phyloP scores from a whole-genome alignment of 2,888 invertebrate genomes.

The Morpho deidamia region DNA sequence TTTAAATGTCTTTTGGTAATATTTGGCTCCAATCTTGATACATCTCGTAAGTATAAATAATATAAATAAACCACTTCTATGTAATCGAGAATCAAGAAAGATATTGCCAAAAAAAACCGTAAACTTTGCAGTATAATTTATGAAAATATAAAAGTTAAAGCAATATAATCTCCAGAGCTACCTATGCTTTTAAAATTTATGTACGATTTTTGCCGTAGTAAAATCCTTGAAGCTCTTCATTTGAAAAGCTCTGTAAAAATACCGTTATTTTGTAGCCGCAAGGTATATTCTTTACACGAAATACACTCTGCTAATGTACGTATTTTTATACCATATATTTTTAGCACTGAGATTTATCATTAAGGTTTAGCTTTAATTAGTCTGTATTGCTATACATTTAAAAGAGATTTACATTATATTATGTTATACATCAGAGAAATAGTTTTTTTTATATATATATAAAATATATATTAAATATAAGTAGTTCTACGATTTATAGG shows the following conservation, averaged over 20 bases:
- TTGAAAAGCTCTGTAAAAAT: background rate
- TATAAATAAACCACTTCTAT: background rate
- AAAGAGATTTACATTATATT: too few relatives aligned
- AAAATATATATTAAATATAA: too few relatives aligned
- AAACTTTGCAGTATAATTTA: background rate
- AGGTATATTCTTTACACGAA: background rate
- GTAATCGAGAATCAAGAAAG: background rate
- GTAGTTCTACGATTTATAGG: too few relatives aligned
- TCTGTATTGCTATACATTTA: too few relatives aligned
- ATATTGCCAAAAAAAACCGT: background rate
- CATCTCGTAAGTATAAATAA: background rate
- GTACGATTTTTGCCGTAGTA: background rate
- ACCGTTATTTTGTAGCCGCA: background rate
- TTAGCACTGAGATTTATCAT: too few relatives aligned
- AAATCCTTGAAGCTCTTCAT: constrained; percentile 4
- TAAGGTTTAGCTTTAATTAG: too few relatives aligned
- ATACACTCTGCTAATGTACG: too few relatives aligned
- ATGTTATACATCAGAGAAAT: too few relatives aligned
- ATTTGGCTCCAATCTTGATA: too few relatives aligned
- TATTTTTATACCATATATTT: too few relatives aligned
- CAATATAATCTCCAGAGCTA: background rate
- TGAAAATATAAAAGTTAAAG: constrained; percentile 2
- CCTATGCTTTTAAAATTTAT: constrained; percentile 1
- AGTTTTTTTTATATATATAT: too few relatives aligned
- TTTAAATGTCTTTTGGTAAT: too few relatives aligned